Base-by-base conservation (phyloP, 2,888 invertebrate genomes). In the Cremastinae sp. region DNA sequence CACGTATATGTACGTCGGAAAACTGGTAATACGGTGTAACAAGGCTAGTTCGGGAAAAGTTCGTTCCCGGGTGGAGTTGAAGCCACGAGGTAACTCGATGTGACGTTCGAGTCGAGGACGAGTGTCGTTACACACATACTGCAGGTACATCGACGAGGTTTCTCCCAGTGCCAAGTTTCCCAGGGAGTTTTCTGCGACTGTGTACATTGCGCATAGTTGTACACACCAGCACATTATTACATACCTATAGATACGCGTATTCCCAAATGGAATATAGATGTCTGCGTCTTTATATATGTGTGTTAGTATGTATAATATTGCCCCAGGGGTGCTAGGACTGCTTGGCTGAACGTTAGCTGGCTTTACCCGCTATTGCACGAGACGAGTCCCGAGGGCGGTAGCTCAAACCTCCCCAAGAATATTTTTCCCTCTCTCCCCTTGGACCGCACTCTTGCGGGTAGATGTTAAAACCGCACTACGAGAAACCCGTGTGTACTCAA, bases 81-180 rank as follows among this genome's bases (percentile, higher is more conserved):
- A 68, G 78, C 59, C 37, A 47, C 78, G 78, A 79, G 80, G 79
- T 82, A 85, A 83, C 81, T 84, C 79, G 78, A 78, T 75, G 79
- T 82, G 84, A 84, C 82, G 80, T 81, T 81, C 76, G 80, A 82
- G 62, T 80, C 75, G 78, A 78, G 68, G 74, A 70, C 75, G 59
- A 65, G 75, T 69, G 65, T 79, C 75, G 80, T 81, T 76, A 75
- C 65, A 73, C 55, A 59, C 20, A 28, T 14, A 20, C 28, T 37
- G 37, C 56, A n/a, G 62, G 70, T 49, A 37, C 62, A 53, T 58
- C 39, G 41, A 53, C 56, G 51, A 37, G 56, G 58, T 65, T 59
- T 43, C 28, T 28, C 49, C 56, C 53, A 47, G 65, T 65, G 65
- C 65, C 70, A 65, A 70, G 70, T 75, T 75, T 75, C 59, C 70